Base-by-base conservation (phyloP, 2,888 invertebrate species). In the Trachelus tabidus region DNA sequence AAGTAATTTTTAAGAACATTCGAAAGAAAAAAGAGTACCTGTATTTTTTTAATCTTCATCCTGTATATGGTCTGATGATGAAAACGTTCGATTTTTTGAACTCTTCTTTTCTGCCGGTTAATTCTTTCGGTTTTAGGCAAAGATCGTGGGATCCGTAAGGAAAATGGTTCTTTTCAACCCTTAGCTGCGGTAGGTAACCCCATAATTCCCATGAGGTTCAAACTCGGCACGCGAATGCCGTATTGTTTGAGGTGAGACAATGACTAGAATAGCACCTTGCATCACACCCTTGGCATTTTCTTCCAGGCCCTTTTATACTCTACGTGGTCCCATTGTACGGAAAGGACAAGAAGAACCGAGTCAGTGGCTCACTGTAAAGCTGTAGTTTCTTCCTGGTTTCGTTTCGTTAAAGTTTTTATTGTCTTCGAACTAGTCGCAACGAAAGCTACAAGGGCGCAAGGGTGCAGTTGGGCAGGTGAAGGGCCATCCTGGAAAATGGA, bases 351-450 rank as follows among this genome's bases (percentile, higher is more conserved):
- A 71, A 68, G 69, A 73, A 73, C 56, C 37, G 73, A 75, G 77
- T 73, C 68, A 30, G 68, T 35, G 74, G 77, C 79, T 75, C 56
- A 23, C 68, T 4, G 71, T 75, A 80, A 77, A 76, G 69, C 78
- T 79, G 33, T 34, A 81, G 77, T 80, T 83, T 56, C 56, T 82
- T 81, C 76, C 76, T 73, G 76, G 79, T 78, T 82, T 84, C 81
- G 83, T 84, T 82, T 84, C 79, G 79, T 84, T 79, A 85, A 82
- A 83, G 79, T 85, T 80, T 56, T 83, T 80, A 87, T 85, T 86
- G 86, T 87, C 73, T 77, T 71, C 31, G 31, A 31, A 9, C 71
- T 71, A 31, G 31, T 34, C 71, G 33, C 71, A 23, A 1, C 71
- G 33, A 31, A 71, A 34, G 71, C 15, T 31, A 56, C 56, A 23